Percentiles rank a stretch among this genome's conserved stretches.
Evolutionary conservation across 2,797 vertebrate species (phyloP).

Genomic region (Alauda arvensis): DNA sequence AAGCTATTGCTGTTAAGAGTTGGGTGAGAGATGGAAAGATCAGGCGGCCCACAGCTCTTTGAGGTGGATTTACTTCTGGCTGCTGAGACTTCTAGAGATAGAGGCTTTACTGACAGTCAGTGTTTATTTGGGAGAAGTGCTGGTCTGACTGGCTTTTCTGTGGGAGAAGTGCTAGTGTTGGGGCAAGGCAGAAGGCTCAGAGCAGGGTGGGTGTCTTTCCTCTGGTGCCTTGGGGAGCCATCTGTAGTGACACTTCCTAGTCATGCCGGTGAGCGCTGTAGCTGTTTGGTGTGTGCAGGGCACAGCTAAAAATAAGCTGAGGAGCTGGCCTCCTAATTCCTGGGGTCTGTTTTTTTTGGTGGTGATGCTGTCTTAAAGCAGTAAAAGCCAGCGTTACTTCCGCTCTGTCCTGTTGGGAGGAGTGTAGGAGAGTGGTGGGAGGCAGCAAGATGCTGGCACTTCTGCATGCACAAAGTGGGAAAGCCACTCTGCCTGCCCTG

Average conservation of each 20-base stretch:
- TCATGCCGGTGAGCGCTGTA: background rate
- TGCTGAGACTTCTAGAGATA: background rate
- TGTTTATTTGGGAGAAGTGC: background rate
- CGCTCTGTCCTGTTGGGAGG: background rate
- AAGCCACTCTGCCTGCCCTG: background rate
- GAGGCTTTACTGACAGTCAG: background rate
- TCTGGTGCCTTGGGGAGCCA: background rate
- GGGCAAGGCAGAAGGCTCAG: background rate
- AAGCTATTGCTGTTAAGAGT: background rate
- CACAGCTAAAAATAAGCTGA: background rate
- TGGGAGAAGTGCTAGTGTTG: accelerated
- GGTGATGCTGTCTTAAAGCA: background rate
- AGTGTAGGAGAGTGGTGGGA: background rate
- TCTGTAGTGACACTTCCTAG: background rate
- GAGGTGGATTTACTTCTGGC: background rate
- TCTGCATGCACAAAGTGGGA: background rate
- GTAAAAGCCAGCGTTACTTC: background rate
- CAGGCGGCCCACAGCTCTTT: background rate
- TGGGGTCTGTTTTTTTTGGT: background rate
- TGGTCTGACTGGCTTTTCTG: background rate
- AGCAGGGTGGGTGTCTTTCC: background rate
- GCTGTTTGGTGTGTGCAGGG: background rate
- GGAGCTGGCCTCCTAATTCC: background rate
- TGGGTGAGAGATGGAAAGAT: background rate
- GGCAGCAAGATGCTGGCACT: too few species aligned